A percentile compares a stretch with the other conserved stretches of the same genome.
These are phyloP conservation scores for Hypomecis atomaria DNA, from an alignment of 2,888 invertebrate species.

Conservation along the genomic window DNA sequence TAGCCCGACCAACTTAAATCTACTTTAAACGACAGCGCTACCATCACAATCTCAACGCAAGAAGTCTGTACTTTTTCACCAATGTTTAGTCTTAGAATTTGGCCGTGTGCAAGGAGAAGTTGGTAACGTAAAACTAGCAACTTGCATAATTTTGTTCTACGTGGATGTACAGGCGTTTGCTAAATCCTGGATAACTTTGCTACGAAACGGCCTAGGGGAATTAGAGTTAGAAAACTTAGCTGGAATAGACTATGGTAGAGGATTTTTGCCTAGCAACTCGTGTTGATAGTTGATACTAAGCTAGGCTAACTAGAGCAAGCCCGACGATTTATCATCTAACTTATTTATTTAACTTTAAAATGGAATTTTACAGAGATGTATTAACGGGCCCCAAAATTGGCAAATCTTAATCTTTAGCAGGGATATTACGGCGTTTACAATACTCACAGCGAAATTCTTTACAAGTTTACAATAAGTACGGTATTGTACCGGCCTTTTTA, in stretches of 20 bases:
- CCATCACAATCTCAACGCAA: background rate
- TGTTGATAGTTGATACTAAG: background rate
- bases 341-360: too few species aligned
- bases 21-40: background rate
- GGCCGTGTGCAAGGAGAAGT: background rate
- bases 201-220: conserved; percentile 19
- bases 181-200: conserved; percentile 25
- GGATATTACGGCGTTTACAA: too few species aligned
- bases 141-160: conserved; percentile 31
- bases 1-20: background rate
- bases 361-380: too few species aligned
- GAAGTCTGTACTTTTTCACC: background rate
- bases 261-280: background rate
- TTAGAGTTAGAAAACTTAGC: conserved; percentile 13
- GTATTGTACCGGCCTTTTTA: too few species aligned
- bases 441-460: too few species aligned
- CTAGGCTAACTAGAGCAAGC: background rate
- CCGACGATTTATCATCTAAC: too few species aligned
- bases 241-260: background rate
- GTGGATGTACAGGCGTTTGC: conserved; percentile 11
- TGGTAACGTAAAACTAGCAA: conserved; percentile 8
- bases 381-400: too few species aligned
- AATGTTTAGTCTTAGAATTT: background rate
- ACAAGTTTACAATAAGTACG: too few species aligned
- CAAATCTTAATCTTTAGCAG: too few species aligned